A percentile compares a stretch with the other conserved stretches of the same genome.
These are phyloP conservation scores for Bemisia tabaci DNA, from an alignment of 1,140 invertebrate species.

Conservation along the genomic window DNA sequence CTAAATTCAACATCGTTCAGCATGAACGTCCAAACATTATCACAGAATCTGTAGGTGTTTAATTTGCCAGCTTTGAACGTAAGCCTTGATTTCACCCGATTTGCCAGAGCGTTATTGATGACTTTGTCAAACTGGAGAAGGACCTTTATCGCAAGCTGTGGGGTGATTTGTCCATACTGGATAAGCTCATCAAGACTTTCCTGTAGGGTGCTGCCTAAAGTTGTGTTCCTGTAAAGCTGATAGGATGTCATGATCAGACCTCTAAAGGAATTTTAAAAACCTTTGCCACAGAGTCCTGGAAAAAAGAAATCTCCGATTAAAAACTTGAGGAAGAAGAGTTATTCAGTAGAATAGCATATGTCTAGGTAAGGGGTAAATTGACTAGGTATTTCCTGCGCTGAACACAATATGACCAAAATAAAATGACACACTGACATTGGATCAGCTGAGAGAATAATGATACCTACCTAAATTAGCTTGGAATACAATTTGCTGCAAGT, in stretches of 20 bases:
- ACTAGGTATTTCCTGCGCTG: no score
- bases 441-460: no score
- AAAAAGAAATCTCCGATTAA: no score
- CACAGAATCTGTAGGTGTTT: constrained; percentile 98
- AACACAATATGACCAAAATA: no score
- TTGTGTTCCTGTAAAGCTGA: constrained; percentile 95
- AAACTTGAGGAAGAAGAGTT: no score
- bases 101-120: constrained; percentile 89
- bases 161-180: constrained; percentile 90
- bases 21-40: constrained; percentile 99
- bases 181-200: constrained; percentile 91
- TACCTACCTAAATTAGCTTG: no score
- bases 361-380: no score
- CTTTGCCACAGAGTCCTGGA: no score
- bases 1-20: constrained; percentile 96
- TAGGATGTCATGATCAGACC: constrained; percentile 61
- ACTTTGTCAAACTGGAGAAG: constrained; percentile 93
- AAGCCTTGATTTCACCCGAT: constrained; percentile 77
- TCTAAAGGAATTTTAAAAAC: no score
- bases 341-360: no score
- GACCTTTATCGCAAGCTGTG: constrained; percentile 79
- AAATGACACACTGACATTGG: no score
- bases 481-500: no score
- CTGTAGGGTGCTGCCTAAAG: constrained; percentile 88
- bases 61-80: constrained; percentile 94